Evolutionary conservation across 2,797 vertebrate species (phyloP), one percentile per base, ranked within the genome.

Genomic region (Pseudochirops cupreus): DNA sequence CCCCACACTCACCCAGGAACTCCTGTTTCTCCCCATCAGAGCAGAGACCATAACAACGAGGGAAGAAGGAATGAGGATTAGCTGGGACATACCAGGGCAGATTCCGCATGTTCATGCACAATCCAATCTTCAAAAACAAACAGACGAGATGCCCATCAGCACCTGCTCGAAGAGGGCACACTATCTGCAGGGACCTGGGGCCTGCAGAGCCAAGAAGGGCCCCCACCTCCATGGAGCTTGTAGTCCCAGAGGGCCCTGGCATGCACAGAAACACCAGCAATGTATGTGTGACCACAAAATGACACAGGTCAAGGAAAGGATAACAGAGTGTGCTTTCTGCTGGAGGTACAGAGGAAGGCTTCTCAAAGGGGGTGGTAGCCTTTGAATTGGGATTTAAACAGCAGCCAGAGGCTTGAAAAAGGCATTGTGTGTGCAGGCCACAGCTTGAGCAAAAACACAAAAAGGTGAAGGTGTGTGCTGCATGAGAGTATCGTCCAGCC

Each of bases 21-120:
- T 96, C 98, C 26, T 95, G 95, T 95, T 98, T 98, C 46, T 98
- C 98, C 0, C 92, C 95, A 5, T 97, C 94, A 0, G 95, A 92
- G 96, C 98, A 97, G 90, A 98, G 97, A 59, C 96, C 90, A 0
- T 98, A 98, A 95, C 98, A 98, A 50, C 98, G 98, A 0, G 98
- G 98, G 96, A 98, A 98, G 97, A 98, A 98, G 96, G 94, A 28
- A 50, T 98, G 96, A 3, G 98, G 98, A 90, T 98, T 91, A 31
- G 94, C 98, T 90, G 96, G 97, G 87, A 97, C 97, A 0, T 97
- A 98, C 98, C 98, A 98, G 0, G 98, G 98, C 94, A 98, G 96
- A 91, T 91, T 98, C 87, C 98, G 92, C 97, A 98, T 82, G 95
- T 96, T 98, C 93, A 98, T 31, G 7, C 98, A 98, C 93, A 98